These are phyloP conservation scores for Philereme vetulata DNA, from an alignment of 2,888 invertebrate species.

Conservation along the genomic window DNA sequence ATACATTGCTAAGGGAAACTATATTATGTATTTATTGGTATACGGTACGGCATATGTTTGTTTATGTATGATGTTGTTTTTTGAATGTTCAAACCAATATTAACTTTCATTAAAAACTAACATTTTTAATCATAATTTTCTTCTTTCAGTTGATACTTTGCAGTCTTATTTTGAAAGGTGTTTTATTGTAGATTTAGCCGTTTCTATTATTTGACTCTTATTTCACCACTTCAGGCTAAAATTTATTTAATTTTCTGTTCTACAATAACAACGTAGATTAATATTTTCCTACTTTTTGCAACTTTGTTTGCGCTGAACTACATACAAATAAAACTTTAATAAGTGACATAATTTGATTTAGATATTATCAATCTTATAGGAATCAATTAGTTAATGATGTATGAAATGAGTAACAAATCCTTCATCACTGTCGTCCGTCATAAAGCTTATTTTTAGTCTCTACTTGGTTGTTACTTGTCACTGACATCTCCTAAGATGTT, in stretches of 20 bases:
- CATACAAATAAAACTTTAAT: too few species aligned
- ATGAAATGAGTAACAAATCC: too few species aligned
- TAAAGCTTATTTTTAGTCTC: not conserved
- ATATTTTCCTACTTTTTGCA: too few species aligned
- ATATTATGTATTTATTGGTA: not conserved
- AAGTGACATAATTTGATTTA: too few species aligned
- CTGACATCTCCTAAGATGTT: too few species aligned
- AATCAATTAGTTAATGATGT: too few species aligned
- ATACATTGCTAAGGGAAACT: not conserved
- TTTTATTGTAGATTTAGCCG: not conserved
- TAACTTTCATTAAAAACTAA: conserved; percentile 17
- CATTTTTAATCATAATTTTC: not conserved
- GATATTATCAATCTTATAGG: too few species aligned
- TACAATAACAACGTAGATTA: too few species aligned
- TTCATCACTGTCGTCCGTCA: too few species aligned
- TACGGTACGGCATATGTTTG: not conserved
- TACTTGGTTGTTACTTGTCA: not conserved
- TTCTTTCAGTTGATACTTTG: conserved; percentile 6
- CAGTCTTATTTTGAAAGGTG: not conserved
- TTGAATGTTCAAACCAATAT: conserved; percentile 10
- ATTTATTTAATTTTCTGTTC: too few species aligned
- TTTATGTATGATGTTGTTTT: conserved; percentile 8
- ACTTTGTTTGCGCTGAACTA: too few species aligned
- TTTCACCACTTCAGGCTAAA: too few species aligned
- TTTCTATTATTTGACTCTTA: conserved; percentile 7